Conservation (phyloP, 2,797 vertebrate species). For the Parauchenoglanis ngamensis region DNA sequence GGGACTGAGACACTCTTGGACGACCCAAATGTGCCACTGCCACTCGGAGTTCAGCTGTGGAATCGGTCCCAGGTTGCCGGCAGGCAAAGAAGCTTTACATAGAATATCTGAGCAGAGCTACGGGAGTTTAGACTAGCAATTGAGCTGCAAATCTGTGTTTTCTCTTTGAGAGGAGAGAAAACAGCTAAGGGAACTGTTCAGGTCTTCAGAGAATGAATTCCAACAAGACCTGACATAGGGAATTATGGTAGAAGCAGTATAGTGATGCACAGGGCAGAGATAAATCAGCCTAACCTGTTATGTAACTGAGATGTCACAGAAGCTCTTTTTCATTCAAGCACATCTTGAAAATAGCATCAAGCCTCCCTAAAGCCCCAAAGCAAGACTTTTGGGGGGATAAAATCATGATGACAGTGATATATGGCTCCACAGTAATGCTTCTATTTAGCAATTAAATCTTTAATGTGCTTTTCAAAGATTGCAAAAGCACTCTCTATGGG, state of each 20-base stretch:
- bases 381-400: conserved; percentile 1
- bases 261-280: conserved; percentile 36
- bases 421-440: conserved; percentile 29
- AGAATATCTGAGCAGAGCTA: conserved; percentile 44
- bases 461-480: conserved; percentile 42
- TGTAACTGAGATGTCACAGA: conserved; percentile 32
- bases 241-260: conserved; percentile 36
- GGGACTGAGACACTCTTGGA: not conserved
- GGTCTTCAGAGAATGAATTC: conserved; percentile 45
- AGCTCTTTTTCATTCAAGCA: conserved; percentile 37
- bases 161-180: conserved; percentile 27
- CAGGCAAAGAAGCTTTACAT: conserved; percentile 24
- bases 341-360: conserved; percentile 22
- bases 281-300: conserved; percentile 51
- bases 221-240: conserved; percentile 40
- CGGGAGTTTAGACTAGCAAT: conserved; percentile 38
- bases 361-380: conserved; percentile 25
- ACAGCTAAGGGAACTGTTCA: conserved; percentile 29
- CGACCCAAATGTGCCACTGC: conserved; percentile 34
- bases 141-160: conserved; percentile 45
- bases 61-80: conserved; percentile 37
- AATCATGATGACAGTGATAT: conserved; percentile 39
- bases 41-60: conserved; percentile 10
- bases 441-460: conserved; percentile 45
- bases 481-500: conserved; percentile 12